Percentiles rank a stretch among this genome's conserved stretches.
phyloP scores from a whole-genome alignment of 2,888 invertebrate species.

The Nemurella pictetii region DNA sequence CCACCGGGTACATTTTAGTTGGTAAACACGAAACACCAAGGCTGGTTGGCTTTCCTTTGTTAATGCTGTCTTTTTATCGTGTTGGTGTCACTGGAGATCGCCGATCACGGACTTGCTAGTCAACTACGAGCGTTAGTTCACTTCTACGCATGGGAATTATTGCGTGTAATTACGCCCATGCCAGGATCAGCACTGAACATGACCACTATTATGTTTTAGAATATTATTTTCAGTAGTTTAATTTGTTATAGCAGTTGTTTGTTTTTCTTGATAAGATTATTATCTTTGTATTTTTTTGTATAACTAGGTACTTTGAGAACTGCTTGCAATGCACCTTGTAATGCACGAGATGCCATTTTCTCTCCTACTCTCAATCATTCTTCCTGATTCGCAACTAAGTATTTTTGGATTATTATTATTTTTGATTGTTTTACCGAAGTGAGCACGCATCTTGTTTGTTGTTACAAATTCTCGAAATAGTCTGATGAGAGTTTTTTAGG shows the following conservation, averaged over 20 bases:
- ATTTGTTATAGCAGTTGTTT: constrained; percentile 45
- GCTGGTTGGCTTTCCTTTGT: constrained; percentile 43
- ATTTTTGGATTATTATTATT: constrained; percentile 44
- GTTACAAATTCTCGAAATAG: constrained; percentile 24
- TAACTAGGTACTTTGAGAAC: constrained; percentile 48
- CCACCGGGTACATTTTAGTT: constrained; percentile 8
- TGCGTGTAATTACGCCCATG: constrained; percentile 31
- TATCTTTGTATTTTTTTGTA: constrained; percentile 11
- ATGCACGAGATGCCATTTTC: constrained; percentile 40
- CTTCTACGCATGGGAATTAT: constrained; percentile 32
- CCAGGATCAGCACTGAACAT: constrained; percentile 38
- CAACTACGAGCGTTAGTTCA: constrained; percentile 37
- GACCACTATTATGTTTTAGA: constrained; percentile 39
- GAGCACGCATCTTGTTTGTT: background rate
- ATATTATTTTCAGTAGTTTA: constrained; percentile 41
- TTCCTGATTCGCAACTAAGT: constrained; percentile 40
- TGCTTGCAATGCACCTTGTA: constrained; percentile 52
- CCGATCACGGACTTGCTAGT: constrained; percentile 41
- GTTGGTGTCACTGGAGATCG: constrained; percentile 28
- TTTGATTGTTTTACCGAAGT: constrained; percentile 43
- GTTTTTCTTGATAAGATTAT: constrained; percentile 28
- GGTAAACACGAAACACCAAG: constrained; percentile 32
- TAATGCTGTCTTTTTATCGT: constrained; percentile 34
- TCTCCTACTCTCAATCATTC: background rate
- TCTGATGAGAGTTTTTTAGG: constrained; percentile 48